Evolutionary conservation across 2,888 invertebrate genomes (phyloP), one percentile per base, ranked within the genome.

Genomic region (Candidula unifasciata): DNA sequence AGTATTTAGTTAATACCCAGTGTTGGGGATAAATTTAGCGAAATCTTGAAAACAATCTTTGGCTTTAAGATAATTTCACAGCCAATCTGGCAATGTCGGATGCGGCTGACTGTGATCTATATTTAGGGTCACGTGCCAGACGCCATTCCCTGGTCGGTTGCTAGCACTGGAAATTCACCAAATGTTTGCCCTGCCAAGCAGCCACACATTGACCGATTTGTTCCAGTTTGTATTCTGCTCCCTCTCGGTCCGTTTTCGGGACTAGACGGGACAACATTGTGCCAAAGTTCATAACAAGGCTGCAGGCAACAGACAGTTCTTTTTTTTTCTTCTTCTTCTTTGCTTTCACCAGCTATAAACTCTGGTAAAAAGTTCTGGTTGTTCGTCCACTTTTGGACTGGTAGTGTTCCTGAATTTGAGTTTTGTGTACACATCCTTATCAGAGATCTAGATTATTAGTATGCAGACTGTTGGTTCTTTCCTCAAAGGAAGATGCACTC

Each of bases 51-150:
- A 27, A 33, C n/a, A 74, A 74, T 54, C 30, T 74, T 74, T 74
- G 74, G 74, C 54, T 74, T 52, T 33, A 54, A 74, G 8, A 13
- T 10, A 6, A 44, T 44, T 44, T 44, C 54, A 74, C 73, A 30
- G 44, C 79, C 79, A 79, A 79, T 30, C 66, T 79, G 79, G 79
- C 79, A 79, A 78, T 33, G 27, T 52, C 13, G 73, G 13, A 30
- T 3, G 30, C 24, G n/a, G 73, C 27, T 44, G 35, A 0, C 66
- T 24, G 78, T 54, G 80, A 35, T 35, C 24, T 71, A 57, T 80
- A 80, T 69, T 71, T 16, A 69, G n/a, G 69, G 71, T 80, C 80
- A 80, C 80, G 57, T 80, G 71, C 71, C 71, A 71, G 80, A 80
- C 80, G 80, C 80, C 80, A 57, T 71, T 60, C 80, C 71, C 57